Evolutionary conservation across 2,797 vertebrate species (phyloP), one percentile per base, ranked within the genome.

Genomic region (Nasua narica): DNA sequence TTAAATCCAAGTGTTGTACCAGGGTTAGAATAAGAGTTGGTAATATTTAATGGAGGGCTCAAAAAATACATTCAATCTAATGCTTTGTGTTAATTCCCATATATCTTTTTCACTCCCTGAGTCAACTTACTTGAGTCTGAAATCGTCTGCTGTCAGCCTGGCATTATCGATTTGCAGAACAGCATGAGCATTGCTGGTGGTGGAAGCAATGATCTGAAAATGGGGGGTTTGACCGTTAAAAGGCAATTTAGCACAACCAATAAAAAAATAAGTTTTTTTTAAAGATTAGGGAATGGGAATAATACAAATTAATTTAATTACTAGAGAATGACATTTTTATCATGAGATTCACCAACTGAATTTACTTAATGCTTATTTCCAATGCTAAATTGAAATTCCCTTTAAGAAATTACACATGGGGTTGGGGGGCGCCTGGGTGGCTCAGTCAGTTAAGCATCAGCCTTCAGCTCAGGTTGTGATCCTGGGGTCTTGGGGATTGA

Each of bases 141-240:
- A 98, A 21, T 98, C 98, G 21, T 98, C 98, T 0, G 98, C 97
- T 0, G 98, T 98, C 87, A 98, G 95, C 90, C 96, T 95, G 96
- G 98, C 98, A 0, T 98, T 98, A 56, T 98, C 97, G 0, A 98
- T 98, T 84, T 98, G 98, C 1, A 98, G 96, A 7, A 98, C 96
- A 18, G 97, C 93, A 18, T 95, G 98, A 35, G 98, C 97, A 2
- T 98, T 98, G 98, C 97, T 97, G 77, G 97, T 98, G 87, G 98
- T 98, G 29, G 97, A 96, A 56, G 90, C 25, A 1, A 98, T 89
- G 87, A 98, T 95, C 98, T 98, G 65, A 81, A 95, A 94, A 91
- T 9, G 25, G 43, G 35, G 19, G 62, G 48, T 74, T 35, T 4
- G 48, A 82, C 35, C 74, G 88, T 93, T 87, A 67, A 56, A 89